Conservation (phyloP, 2,113 vertebrate genomes). For the Mormyrus iriodes region DNA sequence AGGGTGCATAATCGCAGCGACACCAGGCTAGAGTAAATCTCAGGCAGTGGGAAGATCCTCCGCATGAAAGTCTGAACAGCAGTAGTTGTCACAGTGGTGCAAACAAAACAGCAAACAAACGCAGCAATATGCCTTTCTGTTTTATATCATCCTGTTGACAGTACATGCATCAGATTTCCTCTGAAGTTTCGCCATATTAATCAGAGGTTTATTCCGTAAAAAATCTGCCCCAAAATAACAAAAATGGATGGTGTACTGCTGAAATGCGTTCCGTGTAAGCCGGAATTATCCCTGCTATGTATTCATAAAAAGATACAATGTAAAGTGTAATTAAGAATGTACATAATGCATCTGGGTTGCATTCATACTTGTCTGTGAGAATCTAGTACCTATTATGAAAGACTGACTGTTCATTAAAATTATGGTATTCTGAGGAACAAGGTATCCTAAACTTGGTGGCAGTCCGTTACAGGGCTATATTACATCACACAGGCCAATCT, state of each 20-base stretch:
- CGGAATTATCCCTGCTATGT: not conserved
- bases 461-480: not conserved
- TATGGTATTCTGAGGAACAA: not conserved
- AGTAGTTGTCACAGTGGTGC: not conserved
- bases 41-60: conserved; percentile 2
- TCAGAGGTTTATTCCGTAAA: not conserved
- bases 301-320: not conserved
- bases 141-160: not conserved
- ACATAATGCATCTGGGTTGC: not conserved
- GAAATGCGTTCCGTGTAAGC: not conserved
- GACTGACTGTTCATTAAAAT: not conserved
- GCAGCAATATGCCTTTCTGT: not conserved
- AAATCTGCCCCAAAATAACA: not conserved
- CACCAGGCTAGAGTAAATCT: conserved; percentile 2
- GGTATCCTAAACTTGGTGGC: not conserved
- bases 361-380: not conserved
- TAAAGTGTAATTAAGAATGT: not conserved
- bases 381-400: not conserved
- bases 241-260: not conserved
- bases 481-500: not conserved
- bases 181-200: not conserved
- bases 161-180: not conserved
- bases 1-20: not conserved
- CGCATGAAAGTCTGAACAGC: not conserved
- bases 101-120: conserved; percentile 5